Evolutionary conservation across 1,140 invertebrate genomes (phyloP).

Genomic region (Condylostylus longicornis): DNA sequence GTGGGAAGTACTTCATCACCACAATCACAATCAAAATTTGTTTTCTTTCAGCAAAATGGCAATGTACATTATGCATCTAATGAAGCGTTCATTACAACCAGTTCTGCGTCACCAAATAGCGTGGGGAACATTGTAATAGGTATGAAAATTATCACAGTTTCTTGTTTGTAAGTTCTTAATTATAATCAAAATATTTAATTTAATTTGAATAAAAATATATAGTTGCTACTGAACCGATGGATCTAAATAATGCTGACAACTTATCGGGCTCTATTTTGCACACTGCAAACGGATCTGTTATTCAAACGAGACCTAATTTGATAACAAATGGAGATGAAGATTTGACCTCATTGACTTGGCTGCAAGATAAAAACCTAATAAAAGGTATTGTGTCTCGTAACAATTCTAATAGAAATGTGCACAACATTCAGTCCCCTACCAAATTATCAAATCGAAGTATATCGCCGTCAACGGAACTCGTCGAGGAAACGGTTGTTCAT

Average conservation of each 20-base stretch:
- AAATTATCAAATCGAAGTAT: conserved; percentile 2
- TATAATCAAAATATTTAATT: too few species aligned
- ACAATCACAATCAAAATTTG: conserved; percentile 22
- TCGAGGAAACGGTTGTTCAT: conserved; percentile 19
- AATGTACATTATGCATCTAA: conserved; percentile 21
- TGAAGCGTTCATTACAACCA: conserved; percentile 8
- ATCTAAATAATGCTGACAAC: conserved; percentile 8
- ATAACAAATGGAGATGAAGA: conserved; percentile 52
- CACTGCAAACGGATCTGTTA: not conserved
- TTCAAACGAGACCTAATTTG: conserved; percentile 9
- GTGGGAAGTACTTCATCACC: not conserved
- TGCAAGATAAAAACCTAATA: conserved; percentile 79
- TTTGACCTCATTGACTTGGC: conserved; percentile 74
- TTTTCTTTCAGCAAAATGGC: conserved; percentile 22
- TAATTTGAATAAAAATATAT: too few species aligned
- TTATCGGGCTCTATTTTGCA: not conserved
- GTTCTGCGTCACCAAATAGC: conserved; percentile 1
- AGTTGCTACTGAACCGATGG: conserved; percentile 23
- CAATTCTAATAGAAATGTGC: conserved; percentile 1
- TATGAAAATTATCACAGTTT: too few species aligned
- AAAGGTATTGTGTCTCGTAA: conserved; percentile 43
- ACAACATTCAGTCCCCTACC: not conserved
- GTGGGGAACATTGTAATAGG: conserved; percentile 30
- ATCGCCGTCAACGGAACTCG: conserved; percentile 20
- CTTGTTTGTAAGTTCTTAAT: too few species aligned